phyloP scores from a whole-genome alignment of 2,888 invertebrate genomes.

The Drosophila borborema region DNA sequence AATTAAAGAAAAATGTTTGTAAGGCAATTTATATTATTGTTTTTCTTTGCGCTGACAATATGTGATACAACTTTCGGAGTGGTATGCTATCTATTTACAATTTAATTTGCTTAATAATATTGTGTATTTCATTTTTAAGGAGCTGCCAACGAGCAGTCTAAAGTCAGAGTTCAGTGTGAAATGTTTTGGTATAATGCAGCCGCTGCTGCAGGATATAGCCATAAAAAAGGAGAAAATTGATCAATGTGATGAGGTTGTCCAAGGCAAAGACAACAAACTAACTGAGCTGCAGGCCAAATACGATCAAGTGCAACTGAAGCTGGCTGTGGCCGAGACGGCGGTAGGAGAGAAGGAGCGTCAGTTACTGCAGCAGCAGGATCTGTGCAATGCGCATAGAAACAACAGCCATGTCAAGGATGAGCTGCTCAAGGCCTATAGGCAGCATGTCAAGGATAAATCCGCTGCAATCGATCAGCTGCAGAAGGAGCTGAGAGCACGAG shows the following conservation, averaged over 20 bases:
- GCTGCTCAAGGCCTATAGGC: not conserved
- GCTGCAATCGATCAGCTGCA: not conserved
- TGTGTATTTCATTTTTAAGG: not conserved
- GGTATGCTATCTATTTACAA: not conserved
- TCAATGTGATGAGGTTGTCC: not conserved
- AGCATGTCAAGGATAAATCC: not conserved
- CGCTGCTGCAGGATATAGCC: slow-evolving; percentile 3
- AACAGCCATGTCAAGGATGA: slow-evolving; percentile 16
- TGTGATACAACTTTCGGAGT: not conserved
- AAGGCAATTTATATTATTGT: not conserved
- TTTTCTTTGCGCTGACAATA: too few relatives aligned
- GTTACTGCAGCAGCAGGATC: not conserved
- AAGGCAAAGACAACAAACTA: not conserved
- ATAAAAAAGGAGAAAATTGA: slow-evolving; percentile 7
- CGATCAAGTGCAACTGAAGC: not conserved
- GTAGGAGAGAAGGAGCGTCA: not conserved
- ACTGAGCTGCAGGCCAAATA: not conserved
- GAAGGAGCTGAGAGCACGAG: not conserved
- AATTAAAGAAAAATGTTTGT: not conserved
- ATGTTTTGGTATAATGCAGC: slow-evolving; percentile 5
- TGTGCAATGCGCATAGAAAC: not conserved
- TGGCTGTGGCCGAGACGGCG: slow-evolving; percentile 1
- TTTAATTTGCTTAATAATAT: not conserved
- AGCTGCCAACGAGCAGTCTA: not conserved
- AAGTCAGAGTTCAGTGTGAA: slow-evolving; percentile 12